Evolutionary conservation across 2,888 invertebrate species (phyloP).

Genomic region (Iselma pallidipennis): DNA sequence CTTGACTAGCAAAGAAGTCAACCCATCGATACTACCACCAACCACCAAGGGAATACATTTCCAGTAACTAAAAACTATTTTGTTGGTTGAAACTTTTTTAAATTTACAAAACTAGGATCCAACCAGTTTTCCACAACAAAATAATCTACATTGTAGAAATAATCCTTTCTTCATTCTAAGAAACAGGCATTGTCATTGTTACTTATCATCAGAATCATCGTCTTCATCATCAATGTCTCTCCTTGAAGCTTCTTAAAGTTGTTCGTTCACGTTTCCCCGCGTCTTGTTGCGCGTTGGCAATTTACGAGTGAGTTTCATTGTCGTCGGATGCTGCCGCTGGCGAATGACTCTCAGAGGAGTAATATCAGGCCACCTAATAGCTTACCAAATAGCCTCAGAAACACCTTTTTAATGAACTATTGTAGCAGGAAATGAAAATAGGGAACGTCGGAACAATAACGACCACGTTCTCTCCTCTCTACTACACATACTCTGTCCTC

Average conservation of each 20-base stretch:
- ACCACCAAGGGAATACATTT: neutral
- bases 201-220: neutral
- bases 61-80: neutral
- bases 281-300: constrained; percentile 46
- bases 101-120: neutral
- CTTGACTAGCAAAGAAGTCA: constrained; percentile 36
- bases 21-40: constrained; percentile 11
- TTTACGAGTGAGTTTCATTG: constrained; percentile 58
- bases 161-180: neutral
- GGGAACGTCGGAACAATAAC: constrained; percentile 52
- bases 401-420: constrained; percentile 77
- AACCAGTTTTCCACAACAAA: too few species aligned
- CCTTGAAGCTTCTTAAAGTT: neutral
- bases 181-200: neutral
- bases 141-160: too few species aligned
- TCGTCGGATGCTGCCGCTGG: constrained; percentile 55
- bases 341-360: constrained; percentile 59
- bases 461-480: constrained; percentile 32
- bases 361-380: constrained; percentile 66
- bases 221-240: neutral
- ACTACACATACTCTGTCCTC: constrained; percentile 31
- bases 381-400: constrained; percentile 71
- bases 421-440: constrained; percentile 59
- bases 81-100: neutral
- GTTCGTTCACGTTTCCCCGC: constrained; percentile 17